A percentile compares a stretch with the other conserved stretches of the same genome.
Conservation (phyloP, 2,113 vertebrate genomes). For the Centropus bengalensis region DNA sequence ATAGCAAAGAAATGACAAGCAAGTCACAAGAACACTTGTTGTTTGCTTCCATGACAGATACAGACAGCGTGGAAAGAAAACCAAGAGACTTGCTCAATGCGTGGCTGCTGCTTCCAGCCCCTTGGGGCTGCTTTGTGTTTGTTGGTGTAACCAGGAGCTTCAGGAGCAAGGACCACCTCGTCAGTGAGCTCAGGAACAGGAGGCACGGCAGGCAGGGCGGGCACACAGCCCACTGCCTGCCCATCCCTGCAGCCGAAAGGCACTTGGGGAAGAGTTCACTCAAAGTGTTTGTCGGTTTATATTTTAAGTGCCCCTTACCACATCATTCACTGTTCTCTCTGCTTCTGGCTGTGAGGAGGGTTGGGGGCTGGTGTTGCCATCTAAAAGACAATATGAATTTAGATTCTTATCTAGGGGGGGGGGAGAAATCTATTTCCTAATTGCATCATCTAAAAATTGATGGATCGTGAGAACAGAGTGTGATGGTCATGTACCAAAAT, state of each 20-base stretch:
- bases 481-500: neutral
- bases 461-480: neutral
- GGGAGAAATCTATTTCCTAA: neutral
- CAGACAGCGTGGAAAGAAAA: neutral
- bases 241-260: neutral
- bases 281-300: neutral
- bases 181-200: neutral
- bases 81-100: accelerated
- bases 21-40: neutral
- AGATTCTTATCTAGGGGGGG: neutral
- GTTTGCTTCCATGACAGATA: accelerated
- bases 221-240: neutral
- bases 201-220: neutral
- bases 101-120: neutral
- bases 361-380: neutral
- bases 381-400: neutral
- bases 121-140: neutral
- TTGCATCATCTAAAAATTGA: neutral
- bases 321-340: neutral
- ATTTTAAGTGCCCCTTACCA: neutral
- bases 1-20: neutral
- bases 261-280: slow-evolving; percentile 22
- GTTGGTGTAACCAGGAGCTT: accelerated
- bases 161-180: neutral
- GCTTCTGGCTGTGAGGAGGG: neutral